Conservation (phyloP, 2,888 invertebrate genomes). For the Rhingia campestris region DNA sequence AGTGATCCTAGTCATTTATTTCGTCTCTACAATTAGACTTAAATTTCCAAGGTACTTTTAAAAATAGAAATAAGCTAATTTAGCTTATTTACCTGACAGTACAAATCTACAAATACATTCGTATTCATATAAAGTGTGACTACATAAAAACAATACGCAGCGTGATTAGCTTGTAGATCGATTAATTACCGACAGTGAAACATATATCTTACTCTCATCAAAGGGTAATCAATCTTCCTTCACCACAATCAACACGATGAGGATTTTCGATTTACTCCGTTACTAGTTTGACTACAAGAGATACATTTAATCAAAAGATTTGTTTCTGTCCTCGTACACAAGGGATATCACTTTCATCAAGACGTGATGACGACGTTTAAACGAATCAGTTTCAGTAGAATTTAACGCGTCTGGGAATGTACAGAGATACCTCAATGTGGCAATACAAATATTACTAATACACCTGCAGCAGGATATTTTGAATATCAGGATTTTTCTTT, state of each 20-base stretch:
- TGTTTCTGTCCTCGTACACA: slow-evolving; percentile 9
- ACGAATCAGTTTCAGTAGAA: slow-evolving; percentile 20
- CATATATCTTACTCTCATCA: slow-evolving; percentile 47
- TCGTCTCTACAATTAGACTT: no score
- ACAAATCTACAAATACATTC: not conserved
- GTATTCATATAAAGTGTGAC: not conserved
- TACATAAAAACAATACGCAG: not conserved
- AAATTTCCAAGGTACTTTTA: no score
- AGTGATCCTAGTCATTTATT: no score
- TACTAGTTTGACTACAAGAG: not conserved
- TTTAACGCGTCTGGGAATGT: slow-evolving; percentile 6
- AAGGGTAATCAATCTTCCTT: slow-evolving; percentile 60
- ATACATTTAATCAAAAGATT: slow-evolving; percentile 45
- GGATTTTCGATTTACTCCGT: slow-evolving; percentile 28
- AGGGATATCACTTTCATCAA: slow-evolving; percentile 31
- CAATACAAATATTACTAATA: no score
- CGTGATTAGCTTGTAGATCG: slow-evolving; percentile 29
- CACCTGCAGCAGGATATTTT: no score
- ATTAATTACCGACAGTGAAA: slow-evolving; percentile 54
- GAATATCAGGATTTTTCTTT: no score
- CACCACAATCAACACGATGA: slow-evolving; percentile 43
- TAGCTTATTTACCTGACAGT: not conserved
- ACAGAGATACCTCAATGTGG: no score
- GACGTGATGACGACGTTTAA: slow-evolving; percentile 34
- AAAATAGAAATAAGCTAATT: no score